Evolutionary conservation across 64 coral and sea anemone species (phyloP), one percentile per base, ranked within the genome.

Genomic region (Montipora sp.): DNA sequence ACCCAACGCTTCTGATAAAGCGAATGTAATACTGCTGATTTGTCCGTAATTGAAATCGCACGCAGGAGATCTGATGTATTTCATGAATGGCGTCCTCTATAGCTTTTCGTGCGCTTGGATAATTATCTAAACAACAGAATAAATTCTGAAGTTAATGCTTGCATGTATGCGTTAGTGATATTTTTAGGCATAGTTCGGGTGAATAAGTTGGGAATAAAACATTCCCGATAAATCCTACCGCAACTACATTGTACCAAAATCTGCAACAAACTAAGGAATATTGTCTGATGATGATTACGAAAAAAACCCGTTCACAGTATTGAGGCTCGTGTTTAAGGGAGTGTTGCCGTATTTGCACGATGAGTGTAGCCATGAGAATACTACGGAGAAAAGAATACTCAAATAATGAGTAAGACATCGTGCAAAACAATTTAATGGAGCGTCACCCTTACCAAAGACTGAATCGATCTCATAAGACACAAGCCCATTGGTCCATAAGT

Each of bases 381-480:
- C 36, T 36, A 36, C 36, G 36, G 36, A 36, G 36, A 36, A 36
- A 36, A 36, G 53, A 11, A 0, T 57, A 57, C 11, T 11, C 6
- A 57, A 57, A 57, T 57, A 57, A 57, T 57, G 53, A 57, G 11
- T 57, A 57, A 7, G 60, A 63, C 1, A 63, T 55, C 51, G 51
- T 10, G 51, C 51, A 2, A 5, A 55, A 55, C 51, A 55, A 55
- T 55, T 5, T 10, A 55, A 55, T 0, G 10, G 51, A 10, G 20
- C 8, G 8, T 4, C 15, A 67, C 19, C 23, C 92, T 91, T 63
- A 97, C 95, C 78, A 83, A 97, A 97, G 2, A 75, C 90, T 44
- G 69, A 90, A 75, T 97, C 88, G 8, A 94, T 83, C 21, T 82
- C 80, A 61, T 94, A 97, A 69, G 95, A 92, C 5, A 97, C 95